A percentile compares a stretch with the other conserved stretches of the same genome.
Evolutionary conservation across 35 echinoderm and acorn worm genomes (phyloP).

Genomic region (Eucidaris tribuloides): DNA sequence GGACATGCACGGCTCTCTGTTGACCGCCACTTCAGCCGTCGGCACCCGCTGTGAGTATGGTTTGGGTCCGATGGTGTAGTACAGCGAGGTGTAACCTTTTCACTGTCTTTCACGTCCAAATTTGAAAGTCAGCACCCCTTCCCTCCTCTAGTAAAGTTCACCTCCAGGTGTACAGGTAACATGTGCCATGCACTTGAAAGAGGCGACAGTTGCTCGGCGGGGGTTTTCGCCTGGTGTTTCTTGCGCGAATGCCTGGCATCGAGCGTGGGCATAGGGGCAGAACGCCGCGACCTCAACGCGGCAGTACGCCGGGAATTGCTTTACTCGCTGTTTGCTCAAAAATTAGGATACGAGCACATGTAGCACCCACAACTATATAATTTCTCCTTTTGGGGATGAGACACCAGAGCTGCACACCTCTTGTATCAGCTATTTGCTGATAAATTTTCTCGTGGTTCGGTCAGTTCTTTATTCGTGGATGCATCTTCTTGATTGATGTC

Average conservation of each 20-base stretch:
- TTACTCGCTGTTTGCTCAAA: too few relatives aligned
- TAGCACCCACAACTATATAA: too few relatives aligned
- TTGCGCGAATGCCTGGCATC: not conserved
- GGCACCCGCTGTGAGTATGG: not conserved
- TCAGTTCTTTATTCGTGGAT: too few relatives aligned
- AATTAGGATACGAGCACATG: too few relatives aligned
- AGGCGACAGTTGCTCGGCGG: conserved; percentile 22
- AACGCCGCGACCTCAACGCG: not conserved
- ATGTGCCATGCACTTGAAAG: conserved; percentile 31
- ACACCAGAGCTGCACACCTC: too few relatives aligned
- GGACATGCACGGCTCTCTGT: not conserved
- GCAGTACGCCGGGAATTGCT: too few relatives aligned
- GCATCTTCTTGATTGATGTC: too few relatives aligned
- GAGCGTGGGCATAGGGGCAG: not conserved
- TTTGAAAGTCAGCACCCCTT: too few relatives aligned
- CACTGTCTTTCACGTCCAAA: conserved; percentile 12
- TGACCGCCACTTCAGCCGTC: not conserved
- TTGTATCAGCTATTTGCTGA: too few relatives aligned
- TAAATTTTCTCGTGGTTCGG: too few relatives aligned
- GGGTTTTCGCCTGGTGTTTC: not conserved
- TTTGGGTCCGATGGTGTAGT: not conserved
- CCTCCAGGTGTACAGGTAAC: not conserved
- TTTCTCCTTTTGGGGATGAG: too few relatives aligned
- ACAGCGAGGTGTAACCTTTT: not conserved
- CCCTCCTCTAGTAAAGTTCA: conserved; percentile 6